phyloP scores from a whole-genome alignment of 2,113 vertebrate genomes.

The Corapipo altera region DNA sequence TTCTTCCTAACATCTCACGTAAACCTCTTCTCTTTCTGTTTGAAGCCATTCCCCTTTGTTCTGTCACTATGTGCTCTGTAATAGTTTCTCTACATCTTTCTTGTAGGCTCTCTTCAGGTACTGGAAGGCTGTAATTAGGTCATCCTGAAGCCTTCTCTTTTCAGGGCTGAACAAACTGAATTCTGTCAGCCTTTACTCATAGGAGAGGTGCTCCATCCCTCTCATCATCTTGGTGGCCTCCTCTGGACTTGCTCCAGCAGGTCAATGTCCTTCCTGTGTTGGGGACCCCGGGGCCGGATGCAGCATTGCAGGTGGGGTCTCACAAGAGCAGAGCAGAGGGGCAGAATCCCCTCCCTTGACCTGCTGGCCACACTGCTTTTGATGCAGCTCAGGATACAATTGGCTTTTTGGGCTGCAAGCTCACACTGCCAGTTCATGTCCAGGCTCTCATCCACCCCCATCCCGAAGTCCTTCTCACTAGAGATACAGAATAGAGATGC shows the following conservation, averaged over 20 bases:
- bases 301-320: not conserved
- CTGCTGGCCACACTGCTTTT: not conserved
- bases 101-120: not conserved
- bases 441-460: not conserved
- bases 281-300: not conserved
- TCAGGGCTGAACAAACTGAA: not conserved
- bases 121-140: not conserved
- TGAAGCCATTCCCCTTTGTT: not conserved
- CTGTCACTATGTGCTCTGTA: not conserved
- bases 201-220: not conserved
- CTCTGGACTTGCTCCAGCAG: not conserved
- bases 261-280: not conserved
- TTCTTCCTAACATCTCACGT: not conserved
- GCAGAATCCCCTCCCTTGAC: not conserved
- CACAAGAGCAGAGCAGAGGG: not conserved
- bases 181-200: not conserved
- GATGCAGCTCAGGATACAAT: not conserved
- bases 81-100: not conserved
- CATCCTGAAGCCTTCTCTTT: not conserved
- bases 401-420: not conserved
- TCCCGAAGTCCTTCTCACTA: not conserved
- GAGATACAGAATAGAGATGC: not conserved
- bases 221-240: not conserved
- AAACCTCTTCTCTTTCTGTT: not conserved
- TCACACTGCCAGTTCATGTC: not conserved